Conservation (phyloP, 2,888 invertebrate species). For the Lycia hirtaria region DNA sequence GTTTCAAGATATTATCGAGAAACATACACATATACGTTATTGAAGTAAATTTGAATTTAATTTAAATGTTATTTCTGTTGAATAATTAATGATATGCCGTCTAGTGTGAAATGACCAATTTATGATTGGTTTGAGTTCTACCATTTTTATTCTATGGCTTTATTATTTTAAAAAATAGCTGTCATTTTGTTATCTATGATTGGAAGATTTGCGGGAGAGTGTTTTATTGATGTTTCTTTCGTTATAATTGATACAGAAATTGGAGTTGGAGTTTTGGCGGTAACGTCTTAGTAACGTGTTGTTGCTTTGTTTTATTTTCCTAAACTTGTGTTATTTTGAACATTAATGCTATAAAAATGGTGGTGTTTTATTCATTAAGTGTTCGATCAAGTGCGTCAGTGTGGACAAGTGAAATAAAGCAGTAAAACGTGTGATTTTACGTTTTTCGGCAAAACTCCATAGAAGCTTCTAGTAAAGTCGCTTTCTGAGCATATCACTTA, state of each 20-base stretch:
- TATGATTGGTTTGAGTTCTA: conserved; percentile 9
- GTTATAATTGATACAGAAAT: background rate
- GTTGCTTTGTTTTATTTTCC: too few relatives aligned
- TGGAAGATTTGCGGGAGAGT: background rate
- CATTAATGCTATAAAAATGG: too few relatives aligned
- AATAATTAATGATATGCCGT: conserved; percentile 7
- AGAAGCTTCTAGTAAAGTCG: too few relatives aligned
- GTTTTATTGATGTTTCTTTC: background rate
- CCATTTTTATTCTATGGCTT: conserved; percentile 4
- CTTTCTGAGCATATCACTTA: too few relatives aligned
- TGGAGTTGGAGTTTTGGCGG: too few relatives aligned
- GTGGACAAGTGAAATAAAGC: too few relatives aligned
- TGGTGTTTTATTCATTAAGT: too few relatives aligned
- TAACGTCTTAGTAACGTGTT: too few relatives aligned
- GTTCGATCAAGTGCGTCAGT: too few relatives aligned
- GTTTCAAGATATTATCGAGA: conserved; percentile 17
- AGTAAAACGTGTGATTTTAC: too few relatives aligned
- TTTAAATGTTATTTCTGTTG: conserved; percentile 12
- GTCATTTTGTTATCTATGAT: conserved; percentile 1
- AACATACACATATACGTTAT: conserved; percentile 12
- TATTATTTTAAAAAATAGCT: conserved; percentile 8
- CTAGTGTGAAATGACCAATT: conserved; percentile 16
- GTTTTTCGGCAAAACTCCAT: too few relatives aligned
- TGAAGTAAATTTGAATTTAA: conserved; percentile 13
- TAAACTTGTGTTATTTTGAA: too few relatives aligned